These are phyloP conservation scores for Sebastes steindachneri DNA, from an alignment of 2,797 vertebrate genomes.

Conservation along the genomic window DNA sequence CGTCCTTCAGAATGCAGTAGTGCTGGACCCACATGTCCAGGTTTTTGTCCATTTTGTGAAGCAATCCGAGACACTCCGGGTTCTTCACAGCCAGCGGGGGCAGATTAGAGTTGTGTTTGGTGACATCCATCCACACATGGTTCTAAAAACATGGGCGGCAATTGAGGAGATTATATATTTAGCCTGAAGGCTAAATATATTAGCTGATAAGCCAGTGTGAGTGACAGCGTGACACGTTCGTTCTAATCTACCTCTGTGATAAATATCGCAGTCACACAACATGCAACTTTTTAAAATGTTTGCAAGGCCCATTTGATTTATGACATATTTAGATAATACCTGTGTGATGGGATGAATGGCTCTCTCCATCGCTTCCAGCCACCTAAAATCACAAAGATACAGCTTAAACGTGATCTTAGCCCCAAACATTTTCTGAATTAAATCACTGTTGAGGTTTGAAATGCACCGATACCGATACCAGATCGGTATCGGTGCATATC, in stretches of 20 bases:
- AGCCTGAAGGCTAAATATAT: not conserved
- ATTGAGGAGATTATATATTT: conserved; percentile 22
- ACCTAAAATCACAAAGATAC: conserved; percentile 74
- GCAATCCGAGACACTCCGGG: conserved; percentile 91
- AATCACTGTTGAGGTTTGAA: not conserved
- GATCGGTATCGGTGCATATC: no score
- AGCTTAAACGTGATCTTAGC: not conserved
- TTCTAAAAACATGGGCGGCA: conserved; percentile 79
- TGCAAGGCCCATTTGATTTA: not conserved
- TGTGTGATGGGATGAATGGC: conserved; percentile 88
- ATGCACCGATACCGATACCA: no score
- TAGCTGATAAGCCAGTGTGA: not conserved
- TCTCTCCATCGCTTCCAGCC: conserved; percentile 90
- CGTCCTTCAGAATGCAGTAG: conserved; percentile 93
- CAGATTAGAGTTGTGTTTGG: conserved; percentile 89
- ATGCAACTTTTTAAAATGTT: not conserved
- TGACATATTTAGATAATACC: conserved; percentile 73
- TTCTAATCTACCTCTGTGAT: not conserved
- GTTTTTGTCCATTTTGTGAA: conserved; percentile 87
- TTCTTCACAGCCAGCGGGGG: conserved; percentile 92
- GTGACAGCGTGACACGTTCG: not conserved
- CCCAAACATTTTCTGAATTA: not conserved
- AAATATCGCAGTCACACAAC: not conserved
- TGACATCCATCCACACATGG: conserved; percentile 94
- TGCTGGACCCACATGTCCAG: conserved; percentile 87